Percentiles rank a stretch among this genome's conserved stretches.
These are phyloP conservation scores for Saxidomus purpurata DNA, from an alignment of 1,140 invertebrate species.

Conservation along the genomic window DNA sequence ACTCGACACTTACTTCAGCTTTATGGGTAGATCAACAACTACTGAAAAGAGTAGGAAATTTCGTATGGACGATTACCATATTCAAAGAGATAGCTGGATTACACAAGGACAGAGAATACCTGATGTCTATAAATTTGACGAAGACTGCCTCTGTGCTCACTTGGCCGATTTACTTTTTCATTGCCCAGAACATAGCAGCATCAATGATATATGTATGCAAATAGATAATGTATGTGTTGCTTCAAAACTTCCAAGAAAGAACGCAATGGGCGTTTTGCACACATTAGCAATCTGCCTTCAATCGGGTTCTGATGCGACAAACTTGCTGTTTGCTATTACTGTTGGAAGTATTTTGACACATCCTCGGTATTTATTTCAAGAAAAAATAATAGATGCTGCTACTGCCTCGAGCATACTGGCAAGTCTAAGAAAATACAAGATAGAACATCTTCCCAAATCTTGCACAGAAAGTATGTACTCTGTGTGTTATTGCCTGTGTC, in stretches of 20 bases:
- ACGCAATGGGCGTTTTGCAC: background rate
- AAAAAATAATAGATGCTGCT: background rate
- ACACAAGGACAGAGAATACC: background rate
- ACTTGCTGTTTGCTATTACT: background rate
- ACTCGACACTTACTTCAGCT: background rate
- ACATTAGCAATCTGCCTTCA: background rate
- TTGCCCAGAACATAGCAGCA: background rate
- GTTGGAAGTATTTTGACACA: background rate
- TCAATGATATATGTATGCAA: background rate
- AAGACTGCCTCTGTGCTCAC: background rate
- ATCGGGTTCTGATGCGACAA: background rate
- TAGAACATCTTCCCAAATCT: background rate
- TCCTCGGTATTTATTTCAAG: background rate
- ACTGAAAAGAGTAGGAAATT: background rate
- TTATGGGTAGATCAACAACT: background rate
- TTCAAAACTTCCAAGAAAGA: background rate
- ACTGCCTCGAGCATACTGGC: background rate
- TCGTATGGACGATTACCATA: background rate
- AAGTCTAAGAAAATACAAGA: background rate
- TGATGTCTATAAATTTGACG: background rate
- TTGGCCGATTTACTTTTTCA: background rate
- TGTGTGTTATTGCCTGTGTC: background rate
- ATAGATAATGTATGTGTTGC: slow-evolving; percentile 1
- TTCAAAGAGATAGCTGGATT: background rate
- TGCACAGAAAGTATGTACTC: background rate